Evolutionary conservation across 2,888 invertebrate genomes (phyloP).

Genomic region (Chirona hameri): DNA sequence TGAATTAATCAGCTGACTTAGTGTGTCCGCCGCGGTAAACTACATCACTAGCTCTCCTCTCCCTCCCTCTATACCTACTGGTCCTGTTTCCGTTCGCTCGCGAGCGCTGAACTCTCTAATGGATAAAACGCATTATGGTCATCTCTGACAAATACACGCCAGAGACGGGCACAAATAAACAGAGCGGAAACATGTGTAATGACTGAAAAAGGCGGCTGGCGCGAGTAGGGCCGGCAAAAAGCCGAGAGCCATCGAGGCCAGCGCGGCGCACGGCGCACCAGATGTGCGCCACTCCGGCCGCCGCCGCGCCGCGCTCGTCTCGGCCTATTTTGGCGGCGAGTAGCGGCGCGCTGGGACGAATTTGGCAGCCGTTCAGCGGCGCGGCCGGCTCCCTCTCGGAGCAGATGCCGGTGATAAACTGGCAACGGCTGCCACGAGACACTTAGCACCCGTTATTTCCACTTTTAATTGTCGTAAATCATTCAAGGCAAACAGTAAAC

Average conservation of each 20-base stretch:
- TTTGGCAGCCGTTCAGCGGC: background rate
- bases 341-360: background rate
- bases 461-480: conserved; percentile 23
- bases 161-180: background rate
- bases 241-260: background rate
- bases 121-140: conserved; percentile 26
- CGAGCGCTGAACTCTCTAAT: background rate
- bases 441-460: conserved; percentile 4
- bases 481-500: background rate
- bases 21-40: too few relatives aligned
- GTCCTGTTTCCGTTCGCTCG: background rate
- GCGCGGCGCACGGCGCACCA: background rate
- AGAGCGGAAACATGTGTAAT: background rate
- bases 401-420: conserved; percentile 6
- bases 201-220: background rate
- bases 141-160: background rate
- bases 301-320: background rate
- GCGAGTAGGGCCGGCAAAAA: background rate
- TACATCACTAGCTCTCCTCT: background rate
- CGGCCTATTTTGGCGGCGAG: background rate
- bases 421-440: background rate
- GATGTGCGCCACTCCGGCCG: background rate
- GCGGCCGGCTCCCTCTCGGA: background rate
- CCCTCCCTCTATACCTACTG: background rate
- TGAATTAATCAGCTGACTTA: background rate